phyloP scores from a whole-genome alignment of 2,113 vertebrate species.

The Python bivittatus region DNA sequence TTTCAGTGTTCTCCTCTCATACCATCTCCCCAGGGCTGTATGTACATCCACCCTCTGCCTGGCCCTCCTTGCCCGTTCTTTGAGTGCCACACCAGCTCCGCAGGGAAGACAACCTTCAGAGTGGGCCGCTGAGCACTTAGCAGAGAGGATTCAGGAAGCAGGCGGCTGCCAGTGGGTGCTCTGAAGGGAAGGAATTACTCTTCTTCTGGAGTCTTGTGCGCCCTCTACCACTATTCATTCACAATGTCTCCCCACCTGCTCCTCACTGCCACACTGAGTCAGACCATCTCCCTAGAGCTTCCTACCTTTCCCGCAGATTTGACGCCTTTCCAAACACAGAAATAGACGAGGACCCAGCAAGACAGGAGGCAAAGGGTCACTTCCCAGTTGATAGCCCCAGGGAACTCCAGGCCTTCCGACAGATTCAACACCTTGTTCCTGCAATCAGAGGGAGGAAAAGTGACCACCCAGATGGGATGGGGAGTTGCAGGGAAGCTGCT shows the following conservation, averaged over 20 bases:
- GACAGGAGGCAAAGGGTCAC: constrained; percentile 90
- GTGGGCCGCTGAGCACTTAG: background rate
- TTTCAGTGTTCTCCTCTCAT: background rate
- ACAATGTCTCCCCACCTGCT: background rate
- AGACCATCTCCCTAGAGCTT: background rate
- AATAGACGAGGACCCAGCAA: constrained; percentile 95
- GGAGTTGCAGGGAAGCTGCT: background rate
- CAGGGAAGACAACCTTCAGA: background rate
- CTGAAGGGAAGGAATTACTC: background rate
- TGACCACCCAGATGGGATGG: background rate
- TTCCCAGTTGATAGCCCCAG: constrained; percentile 89
- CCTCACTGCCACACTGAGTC: background rate
- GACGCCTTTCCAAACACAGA: constrained; percentile 98
- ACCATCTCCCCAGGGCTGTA: background rate
- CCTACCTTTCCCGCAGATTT: constrained; percentile 96
- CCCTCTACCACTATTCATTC: background rate
- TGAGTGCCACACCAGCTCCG: background rate
- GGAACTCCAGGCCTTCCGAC: constrained; percentile 81
- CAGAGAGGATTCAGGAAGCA: background rate
- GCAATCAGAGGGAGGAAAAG: constrained; percentile 5
- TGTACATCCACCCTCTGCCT: background rate
- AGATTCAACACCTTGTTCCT: constrained; percentile 89
- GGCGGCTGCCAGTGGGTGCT: background rate
- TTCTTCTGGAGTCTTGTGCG: background rate
- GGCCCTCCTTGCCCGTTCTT: background rate